Conservation (phyloP, 1,140 invertebrate genomes). For the Tetramorium parvispinum region DNA sequence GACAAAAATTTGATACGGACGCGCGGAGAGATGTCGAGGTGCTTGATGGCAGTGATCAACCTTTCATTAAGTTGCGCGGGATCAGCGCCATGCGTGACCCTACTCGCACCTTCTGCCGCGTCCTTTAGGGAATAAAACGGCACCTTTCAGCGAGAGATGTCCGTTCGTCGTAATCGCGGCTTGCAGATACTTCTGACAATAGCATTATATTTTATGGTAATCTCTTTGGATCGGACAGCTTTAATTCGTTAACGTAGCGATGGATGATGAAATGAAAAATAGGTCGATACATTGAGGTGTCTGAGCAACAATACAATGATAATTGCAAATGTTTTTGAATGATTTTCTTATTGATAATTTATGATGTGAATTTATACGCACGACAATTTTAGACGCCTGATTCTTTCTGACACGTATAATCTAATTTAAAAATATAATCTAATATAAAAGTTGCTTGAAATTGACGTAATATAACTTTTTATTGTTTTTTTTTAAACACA, state of each 20-base stretch:
- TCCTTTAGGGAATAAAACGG: conserved; percentile 3
- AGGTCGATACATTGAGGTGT: not conserved
- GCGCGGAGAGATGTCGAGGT: conserved; percentile 1
- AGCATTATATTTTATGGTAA: conserved; percentile 27
- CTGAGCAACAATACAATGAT: not conserved
- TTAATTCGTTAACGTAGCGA: conserved; percentile 6
- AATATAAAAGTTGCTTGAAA: not conserved
- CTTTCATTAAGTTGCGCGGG: conserved; percentile 62
- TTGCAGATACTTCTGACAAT: conserved; percentile 25
- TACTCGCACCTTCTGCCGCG: conserved; percentile 23
- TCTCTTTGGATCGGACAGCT: not conserved
- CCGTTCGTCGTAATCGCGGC: not conserved
- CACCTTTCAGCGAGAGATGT: conserved; percentile 25
- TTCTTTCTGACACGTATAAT: not conserved
- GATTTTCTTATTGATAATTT: not conserved
- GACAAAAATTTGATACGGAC: conserved; percentile 71
- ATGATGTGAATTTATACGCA: not conserved
- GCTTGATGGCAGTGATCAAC: conserved; percentile 5
- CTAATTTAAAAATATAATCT: not conserved
- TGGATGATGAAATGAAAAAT: not conserved
- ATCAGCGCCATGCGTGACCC: conserved; percentile 35
- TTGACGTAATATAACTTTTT: not conserved
- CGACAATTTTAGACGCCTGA: not conserved
- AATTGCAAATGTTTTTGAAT: not conserved
- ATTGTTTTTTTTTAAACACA: not conserved